Conservation (phyloP, 2,888 invertebrate species). For the Trilocha varians region DNA sequence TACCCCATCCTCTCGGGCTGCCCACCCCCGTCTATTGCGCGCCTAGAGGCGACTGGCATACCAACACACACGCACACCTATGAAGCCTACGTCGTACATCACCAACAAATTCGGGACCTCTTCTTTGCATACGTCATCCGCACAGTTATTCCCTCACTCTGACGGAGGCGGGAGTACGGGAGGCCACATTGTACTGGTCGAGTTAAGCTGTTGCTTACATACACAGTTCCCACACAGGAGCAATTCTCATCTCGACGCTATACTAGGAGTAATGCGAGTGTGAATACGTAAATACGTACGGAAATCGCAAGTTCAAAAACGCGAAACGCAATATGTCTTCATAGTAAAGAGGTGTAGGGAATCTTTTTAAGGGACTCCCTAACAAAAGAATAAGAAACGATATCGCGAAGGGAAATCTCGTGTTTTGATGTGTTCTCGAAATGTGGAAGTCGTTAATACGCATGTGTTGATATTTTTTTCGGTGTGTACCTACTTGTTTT, state of each 20-base stretch:
- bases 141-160: slow-evolving; percentile 43
- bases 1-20: slow-evolving; percentile 70
- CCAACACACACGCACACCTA: slow-evolving; percentile 62
- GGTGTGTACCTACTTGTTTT: no score
- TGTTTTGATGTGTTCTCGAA: slow-evolving; percentile 44
- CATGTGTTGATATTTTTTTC: slow-evolving; percentile 1
- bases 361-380: slow-evolving; percentile 54
- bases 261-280: slow-evolving; percentile 68
- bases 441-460: slow-evolving; percentile 22
- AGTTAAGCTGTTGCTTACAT: slow-evolving; percentile 56
- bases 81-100: slow-evolving; percentile 57
- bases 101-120: slow-evolving; percentile 51
- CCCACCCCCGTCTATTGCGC: slow-evolving; percentile 70
- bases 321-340: slow-evolving; percentile 72
- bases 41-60: slow-evolving; percentile 72
- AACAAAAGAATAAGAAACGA: slow-evolving; percentile 53
- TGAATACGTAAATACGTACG: slow-evolving; percentile 71
- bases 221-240: slow-evolving; percentile 45
- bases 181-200: slow-evolving; percentile 46
- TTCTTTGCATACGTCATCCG: slow-evolving; percentile 57
- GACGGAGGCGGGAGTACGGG: slow-evolving; percentile 28
- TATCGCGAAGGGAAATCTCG: slow-evolving; percentile 52
- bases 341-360: slow-evolving; percentile 58
- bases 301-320: slow-evolving; percentile 71
- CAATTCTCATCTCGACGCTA: slow-evolving; percentile 63